These are phyloP conservation scores for Orchesella cincta DNA, from an alignment of 1,140 invertebrate species.

Conservation along the genomic window DNA sequence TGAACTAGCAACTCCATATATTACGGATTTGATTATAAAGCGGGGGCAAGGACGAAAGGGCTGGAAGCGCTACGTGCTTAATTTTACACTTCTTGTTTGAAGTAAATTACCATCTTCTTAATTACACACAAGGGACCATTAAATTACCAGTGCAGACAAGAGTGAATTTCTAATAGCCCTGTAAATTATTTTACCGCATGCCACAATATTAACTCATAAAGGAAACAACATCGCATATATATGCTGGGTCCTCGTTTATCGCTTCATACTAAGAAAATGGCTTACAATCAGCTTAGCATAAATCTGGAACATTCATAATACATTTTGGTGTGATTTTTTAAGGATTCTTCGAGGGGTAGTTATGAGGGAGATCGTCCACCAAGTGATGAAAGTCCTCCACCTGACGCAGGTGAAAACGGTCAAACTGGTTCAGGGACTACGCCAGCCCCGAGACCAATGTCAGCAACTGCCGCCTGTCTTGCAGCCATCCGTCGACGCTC, in stretches of 20 bases:
- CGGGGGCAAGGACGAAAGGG: too few relatives aligned
- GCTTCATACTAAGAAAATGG: too few relatives aligned
- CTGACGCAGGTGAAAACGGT: slow-evolving; percentile 52
- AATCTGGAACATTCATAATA: too few relatives aligned
- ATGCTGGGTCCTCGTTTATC: too few relatives aligned
- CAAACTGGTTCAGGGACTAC: slow-evolving; percentile 41
- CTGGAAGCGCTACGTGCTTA: too few relatives aligned
- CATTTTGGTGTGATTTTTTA: too few relatives aligned
- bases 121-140: neutral
- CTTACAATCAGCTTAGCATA: too few relatives aligned
- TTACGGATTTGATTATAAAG: too few relatives aligned
- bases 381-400: slow-evolving; percentile 55
- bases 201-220: neutral
- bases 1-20: too few relatives aligned
- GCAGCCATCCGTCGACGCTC: slow-evolving; percentile 50
- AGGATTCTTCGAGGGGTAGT: slow-evolving; percentile 58
- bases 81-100: too few relatives aligned
- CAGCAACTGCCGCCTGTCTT: slow-evolving; percentile 48
- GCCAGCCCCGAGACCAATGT: slow-evolving; percentile 47
- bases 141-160: slow-evolving; percentile 7
- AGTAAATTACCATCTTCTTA: slow-evolving; percentile 24
- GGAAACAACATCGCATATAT: neutral
- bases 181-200: neutral
- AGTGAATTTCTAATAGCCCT: slow-evolving; percentile 3
- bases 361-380: slow-evolving; percentile 56